phyloP scores from a whole-genome alignment of 2,888 invertebrate species.

The Xanthia icteritia region DNA sequence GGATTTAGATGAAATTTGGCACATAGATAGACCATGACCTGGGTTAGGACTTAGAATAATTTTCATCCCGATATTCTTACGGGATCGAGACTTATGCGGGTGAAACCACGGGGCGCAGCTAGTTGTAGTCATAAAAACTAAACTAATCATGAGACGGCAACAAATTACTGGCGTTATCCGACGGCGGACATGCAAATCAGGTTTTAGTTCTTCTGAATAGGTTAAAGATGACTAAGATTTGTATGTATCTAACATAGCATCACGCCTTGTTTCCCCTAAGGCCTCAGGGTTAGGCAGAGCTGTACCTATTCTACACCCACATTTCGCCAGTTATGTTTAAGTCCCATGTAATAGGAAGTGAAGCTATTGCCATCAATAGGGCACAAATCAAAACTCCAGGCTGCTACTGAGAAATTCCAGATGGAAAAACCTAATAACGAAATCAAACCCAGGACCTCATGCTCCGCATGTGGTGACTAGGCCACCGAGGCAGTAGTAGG shows the following conservation, averaged over 20 bases:
- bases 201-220: conserved; percentile 12
- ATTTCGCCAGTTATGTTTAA: not conserved
- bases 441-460: not conserved
- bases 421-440: too few species aligned
- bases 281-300: too few species aligned
- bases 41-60: too few species aligned
- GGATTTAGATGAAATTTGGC: too few species aligned
- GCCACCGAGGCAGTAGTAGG: not conserved
- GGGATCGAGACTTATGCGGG: too few species aligned
- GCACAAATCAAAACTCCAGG: not conserved
- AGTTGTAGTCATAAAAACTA: too few species aligned
- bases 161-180: not conserved
- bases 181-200: conserved; percentile 9
- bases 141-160: not conserved
- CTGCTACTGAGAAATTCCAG: not conserved
- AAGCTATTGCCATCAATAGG: not conserved
- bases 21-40: too few species aligned
- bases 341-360: not conserved
- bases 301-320: not conserved
- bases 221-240: not conserved
- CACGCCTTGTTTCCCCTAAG: not conserved
- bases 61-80: too few species aligned
- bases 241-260: not conserved
- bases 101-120: too few species aligned
- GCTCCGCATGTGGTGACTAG: not conserved